Percentiles rank a stretch among this genome's conserved stretches.
These are phyloP conservation scores for Aplochiton taeniatus DNA, from an alignment of 2,797 vertebrate species.

Conservation along the genomic window DNA sequence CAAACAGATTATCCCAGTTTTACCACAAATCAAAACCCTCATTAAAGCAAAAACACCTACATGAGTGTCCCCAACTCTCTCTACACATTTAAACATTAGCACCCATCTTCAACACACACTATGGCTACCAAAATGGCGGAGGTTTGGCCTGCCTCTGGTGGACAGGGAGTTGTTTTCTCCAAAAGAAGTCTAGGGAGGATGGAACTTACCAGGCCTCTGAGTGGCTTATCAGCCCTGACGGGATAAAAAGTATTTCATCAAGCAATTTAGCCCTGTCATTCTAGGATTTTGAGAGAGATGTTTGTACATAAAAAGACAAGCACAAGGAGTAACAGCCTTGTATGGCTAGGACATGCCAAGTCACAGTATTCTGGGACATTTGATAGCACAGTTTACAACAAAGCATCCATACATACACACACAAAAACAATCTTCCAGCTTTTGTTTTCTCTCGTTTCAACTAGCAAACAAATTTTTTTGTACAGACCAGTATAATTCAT, in stretches of 20 bases:
- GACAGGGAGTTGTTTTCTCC: too few species aligned
- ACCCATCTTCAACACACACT: too few species aligned
- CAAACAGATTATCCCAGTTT: background rate
- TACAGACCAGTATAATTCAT: constrained; percentile 67
- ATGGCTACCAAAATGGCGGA: too few species aligned
- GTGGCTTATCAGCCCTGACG: too few species aligned
- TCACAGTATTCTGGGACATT: constrained; percentile 66
- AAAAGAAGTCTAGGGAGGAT: too few species aligned
- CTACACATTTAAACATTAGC: too few species aligned
- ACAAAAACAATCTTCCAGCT: constrained; percentile 20
- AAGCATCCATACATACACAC: constrained; percentile 29
- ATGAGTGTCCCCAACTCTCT: background rate
- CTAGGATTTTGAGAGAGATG: too few species aligned
- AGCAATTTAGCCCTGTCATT: too few species aligned
- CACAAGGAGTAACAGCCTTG: constrained; percentile 39
- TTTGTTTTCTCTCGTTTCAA: too few species aligned
- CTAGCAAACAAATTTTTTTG: constrained; percentile 41
- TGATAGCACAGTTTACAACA: constrained; percentile 47
- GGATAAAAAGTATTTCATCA: too few species aligned
- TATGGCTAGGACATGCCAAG: constrained; percentile 61
- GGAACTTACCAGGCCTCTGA: too few species aligned
- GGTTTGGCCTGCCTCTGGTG: too few species aligned
- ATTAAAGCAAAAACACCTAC: constrained; percentile 13
- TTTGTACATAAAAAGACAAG: constrained; percentile 21
- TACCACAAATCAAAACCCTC: background rate